These are phyloP conservation scores for Drosophila ercepeae DNA, from an alignment of 1,140 invertebrate genomes.

Conservation along the genomic window DNA sequence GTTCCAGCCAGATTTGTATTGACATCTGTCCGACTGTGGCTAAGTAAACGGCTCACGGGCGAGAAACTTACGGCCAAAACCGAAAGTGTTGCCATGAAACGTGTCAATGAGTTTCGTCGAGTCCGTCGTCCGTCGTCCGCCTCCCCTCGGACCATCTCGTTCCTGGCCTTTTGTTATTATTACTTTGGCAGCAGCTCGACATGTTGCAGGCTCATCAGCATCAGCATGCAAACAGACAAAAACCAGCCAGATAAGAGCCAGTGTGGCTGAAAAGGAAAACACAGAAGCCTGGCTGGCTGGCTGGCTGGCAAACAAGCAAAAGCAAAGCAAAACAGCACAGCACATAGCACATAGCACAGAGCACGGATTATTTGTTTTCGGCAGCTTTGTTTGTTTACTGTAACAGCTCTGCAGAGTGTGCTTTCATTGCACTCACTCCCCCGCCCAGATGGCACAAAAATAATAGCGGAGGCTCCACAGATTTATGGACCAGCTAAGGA, in stretches of 20 bases:
- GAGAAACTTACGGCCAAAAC: slow-evolving; percentile 24
- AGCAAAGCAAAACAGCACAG: slow-evolving; percentile 14
- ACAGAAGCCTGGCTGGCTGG: slow-evolving; percentile 29
- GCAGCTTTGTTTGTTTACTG: slow-evolving; percentile 68
- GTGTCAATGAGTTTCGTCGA: slow-evolving; percentile 76
- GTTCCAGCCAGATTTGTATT: slow-evolving; percentile 50
- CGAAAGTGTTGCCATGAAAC: slow-evolving; percentile 60
- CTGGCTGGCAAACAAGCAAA: slow-evolving; percentile 23
- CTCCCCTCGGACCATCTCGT: not conserved
- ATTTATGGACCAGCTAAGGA: not conserved
- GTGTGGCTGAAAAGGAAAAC: slow-evolving; percentile 56
- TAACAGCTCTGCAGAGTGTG: slow-evolving; percentile 25
- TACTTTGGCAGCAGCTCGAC: slow-evolving; percentile 73
- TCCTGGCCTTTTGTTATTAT: slow-evolving; percentile 73
- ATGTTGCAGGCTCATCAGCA: slow-evolving; percentile 69
- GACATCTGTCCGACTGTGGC: slow-evolving; percentile 58
- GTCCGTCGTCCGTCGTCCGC: slow-evolving; percentile 18
- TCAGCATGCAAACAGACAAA: slow-evolving; percentile 57
- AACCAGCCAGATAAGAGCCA: slow-evolving; percentile 53
- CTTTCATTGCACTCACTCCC: slow-evolving; percentile 26
- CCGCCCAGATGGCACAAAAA: slow-evolving; percentile 9
- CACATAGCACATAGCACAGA: slow-evolving; percentile 29
- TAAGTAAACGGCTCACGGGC: slow-evolving; percentile 60
- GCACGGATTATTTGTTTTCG: slow-evolving; percentile 74
- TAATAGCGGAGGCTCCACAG: slow-evolving; percentile 1